These are phyloP conservation scores for Capra hircus DNA, from an alignment of 2,113 vertebrate genomes.

Conservation along the genomic window DNA sequence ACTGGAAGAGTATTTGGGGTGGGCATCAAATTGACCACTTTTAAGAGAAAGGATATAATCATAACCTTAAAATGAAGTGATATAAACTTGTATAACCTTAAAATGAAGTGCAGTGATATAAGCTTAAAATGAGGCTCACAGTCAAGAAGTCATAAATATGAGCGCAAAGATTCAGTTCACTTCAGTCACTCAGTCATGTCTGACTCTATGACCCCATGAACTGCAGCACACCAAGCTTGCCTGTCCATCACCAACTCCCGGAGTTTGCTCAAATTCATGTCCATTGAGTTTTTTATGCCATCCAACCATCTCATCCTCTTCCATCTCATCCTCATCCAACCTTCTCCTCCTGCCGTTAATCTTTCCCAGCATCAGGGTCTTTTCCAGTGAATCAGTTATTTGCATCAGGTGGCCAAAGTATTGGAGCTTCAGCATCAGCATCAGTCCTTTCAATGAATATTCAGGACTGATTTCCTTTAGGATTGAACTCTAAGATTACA, in stretches of 20 bases:
- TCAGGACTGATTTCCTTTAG: neutral
- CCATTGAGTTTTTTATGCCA: neutral
- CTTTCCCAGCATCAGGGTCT: neutral
- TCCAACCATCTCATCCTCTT: neutral
- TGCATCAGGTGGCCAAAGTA: neutral
- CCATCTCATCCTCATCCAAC: neutral
- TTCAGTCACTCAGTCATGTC: neutral
- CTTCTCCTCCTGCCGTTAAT: neutral
- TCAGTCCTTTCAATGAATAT: neutral
- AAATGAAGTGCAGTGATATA: neutral
- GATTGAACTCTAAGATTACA: neutral
- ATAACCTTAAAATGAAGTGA: slow-evolving; percentile 29
- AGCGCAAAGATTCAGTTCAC: neutral
- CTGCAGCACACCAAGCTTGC: neutral
- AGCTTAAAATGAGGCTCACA: neutral
- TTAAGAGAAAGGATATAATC: neutral
- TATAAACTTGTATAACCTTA: neutral
- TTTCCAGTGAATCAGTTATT: neutral
- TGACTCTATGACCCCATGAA: neutral
- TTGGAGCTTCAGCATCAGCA: neutral
- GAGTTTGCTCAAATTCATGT: neutral
- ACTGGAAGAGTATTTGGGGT: neutral
- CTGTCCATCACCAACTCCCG: neutral
- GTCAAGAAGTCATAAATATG: neutral
- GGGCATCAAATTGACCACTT: neutral